A percentile compares a stretch with the other conserved stretches of the same genome.
Evolutionary conservation across 2,113 vertebrate species (phyloP).

Genomic region (Strix uralensis): DNA sequence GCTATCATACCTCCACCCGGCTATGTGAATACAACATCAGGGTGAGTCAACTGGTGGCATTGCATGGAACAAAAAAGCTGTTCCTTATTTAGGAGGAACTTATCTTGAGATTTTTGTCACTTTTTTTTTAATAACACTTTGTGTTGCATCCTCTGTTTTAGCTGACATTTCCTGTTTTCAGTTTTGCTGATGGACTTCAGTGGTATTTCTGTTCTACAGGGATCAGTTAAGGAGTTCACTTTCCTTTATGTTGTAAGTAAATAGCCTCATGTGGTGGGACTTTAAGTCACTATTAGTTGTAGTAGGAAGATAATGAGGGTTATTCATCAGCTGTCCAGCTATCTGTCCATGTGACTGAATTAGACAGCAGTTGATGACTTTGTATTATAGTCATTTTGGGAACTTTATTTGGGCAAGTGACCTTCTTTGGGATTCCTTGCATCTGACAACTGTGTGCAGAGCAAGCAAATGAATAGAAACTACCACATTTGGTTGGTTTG

Average conservation of each 20-base stretch:
- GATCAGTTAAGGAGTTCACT: not conserved
- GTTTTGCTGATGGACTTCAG: not conserved
- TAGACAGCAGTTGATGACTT: not conserved
- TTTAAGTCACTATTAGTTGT: not conserved
- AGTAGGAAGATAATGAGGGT: not conserved
- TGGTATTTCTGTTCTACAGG: not conserved
- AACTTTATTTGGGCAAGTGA: not conserved
- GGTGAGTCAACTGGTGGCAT: not conserved
- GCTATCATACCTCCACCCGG: not conserved
- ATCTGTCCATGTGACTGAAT: not conserved
- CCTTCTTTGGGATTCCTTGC: not conserved
- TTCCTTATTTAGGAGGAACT: not conserved
- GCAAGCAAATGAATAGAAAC: not conserved
- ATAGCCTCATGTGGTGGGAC: not conserved
- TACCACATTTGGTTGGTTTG: not conserved
- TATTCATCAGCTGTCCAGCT: not conserved
- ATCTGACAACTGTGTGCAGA: not conserved
- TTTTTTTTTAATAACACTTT: not conserved
- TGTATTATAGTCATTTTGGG: not conserved
- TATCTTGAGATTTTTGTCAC: not conserved
- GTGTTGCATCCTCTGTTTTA: not conserved
- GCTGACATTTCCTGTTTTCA: not conserved
- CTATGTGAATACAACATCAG: not conserved
- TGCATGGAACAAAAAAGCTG: not conserved
- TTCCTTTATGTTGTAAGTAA: not conserved